Evolutionary conservation across 1,140 invertebrate species (phyloP).

Genomic region (Drosophila murphyi): DNA sequence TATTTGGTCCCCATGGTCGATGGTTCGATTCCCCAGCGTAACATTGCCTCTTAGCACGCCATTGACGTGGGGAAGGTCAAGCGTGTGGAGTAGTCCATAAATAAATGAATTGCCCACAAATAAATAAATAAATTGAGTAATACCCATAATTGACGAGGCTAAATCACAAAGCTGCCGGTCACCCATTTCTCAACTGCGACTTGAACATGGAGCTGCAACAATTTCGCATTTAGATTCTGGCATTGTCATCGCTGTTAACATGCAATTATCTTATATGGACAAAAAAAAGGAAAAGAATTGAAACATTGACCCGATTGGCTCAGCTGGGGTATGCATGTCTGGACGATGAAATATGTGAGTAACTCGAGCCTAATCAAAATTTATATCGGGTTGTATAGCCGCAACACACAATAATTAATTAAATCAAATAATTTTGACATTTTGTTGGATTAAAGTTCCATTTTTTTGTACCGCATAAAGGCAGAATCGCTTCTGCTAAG

Average conservation of each 20-base stretch:
- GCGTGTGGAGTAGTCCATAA: constrained; percentile 42
- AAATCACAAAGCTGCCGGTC: constrained; percentile 35
- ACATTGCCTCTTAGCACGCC: constrained; percentile 41
- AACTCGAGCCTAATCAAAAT: constrained; percentile 68
- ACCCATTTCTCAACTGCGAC: background rate
- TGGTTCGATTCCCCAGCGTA: constrained; percentile 37
- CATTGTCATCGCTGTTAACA: constrained; percentile 37
- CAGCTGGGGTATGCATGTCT: background rate
- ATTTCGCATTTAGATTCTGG: constrained; percentile 26
- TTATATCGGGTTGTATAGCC: constrained; percentile 71
- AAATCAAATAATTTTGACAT: constrained; percentile 28
- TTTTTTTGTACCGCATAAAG: background rate
- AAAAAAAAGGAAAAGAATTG: constrained; percentile 16
- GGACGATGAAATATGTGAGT: constrained; percentile 46
- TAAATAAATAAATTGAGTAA: constrained; percentile 81
- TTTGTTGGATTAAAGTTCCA: background rate
- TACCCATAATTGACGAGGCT: constrained; percentile 73
- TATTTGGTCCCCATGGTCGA: background rate
- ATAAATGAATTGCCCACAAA: constrained; percentile 63
- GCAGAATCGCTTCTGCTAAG: no score
- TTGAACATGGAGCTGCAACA: background rate
- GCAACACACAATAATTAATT: constrained; percentile 46
- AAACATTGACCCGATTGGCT: constrained; percentile 31
- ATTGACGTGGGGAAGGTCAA: constrained; percentile 24
- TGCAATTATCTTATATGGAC: constrained; percentile 22